Percentiles rank a stretch among this genome's conserved stretches.
Evolutionary conservation across 1,140 invertebrate genomes (phyloP).

Genomic region (Hyphantria cunea): DNA sequence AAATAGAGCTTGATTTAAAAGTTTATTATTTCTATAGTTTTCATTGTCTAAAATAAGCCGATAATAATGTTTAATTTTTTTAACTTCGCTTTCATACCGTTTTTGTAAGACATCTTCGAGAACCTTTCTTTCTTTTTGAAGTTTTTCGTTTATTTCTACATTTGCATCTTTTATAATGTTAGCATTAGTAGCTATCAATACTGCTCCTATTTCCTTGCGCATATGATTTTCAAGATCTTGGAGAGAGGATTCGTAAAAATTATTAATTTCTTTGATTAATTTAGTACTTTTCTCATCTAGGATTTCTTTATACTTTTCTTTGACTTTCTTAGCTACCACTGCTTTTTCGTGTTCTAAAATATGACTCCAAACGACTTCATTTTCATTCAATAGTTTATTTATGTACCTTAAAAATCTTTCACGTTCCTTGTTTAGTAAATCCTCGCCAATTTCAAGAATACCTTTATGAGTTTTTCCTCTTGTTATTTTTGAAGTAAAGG

Average conservation of each 20-base stretch:
- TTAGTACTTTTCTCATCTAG: slow-evolving; percentile 57
- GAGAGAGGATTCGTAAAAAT: slow-evolving; percentile 60
- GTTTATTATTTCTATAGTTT: slow-evolving; percentile 43
- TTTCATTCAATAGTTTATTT: slow-evolving; percentile 50
- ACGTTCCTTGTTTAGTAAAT: slow-evolving; percentile 50
- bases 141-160: slow-evolving; percentile 54
- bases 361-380: slow-evolving; percentile 61
- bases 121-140: slow-evolving; percentile 50
- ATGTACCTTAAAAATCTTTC: slow-evolving; percentile 47
- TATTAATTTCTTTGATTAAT: slow-evolving; percentile 56
- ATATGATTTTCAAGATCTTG: slow-evolving; percentile 64
- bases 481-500: slow-evolving; percentile 73
- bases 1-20: slow-evolving; percentile 48
- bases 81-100: slow-evolving; percentile 49
- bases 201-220: slow-evolving; percentile 48
- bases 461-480: slow-evolving; percentile 70
- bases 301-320: slow-evolving; percentile 52
- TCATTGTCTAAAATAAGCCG: slow-evolving; percentile 59
- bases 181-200: slow-evolving; percentile 48
- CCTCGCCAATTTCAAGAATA: slow-evolving; percentile 62
- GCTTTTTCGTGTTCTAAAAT: slow-evolving; percentile 58
- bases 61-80: slow-evolving; percentile 68
- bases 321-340: slow-evolving; percentile 49
- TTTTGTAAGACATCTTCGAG: slow-evolving; percentile 54
- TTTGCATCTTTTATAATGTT: slow-evolving; percentile 57